Evolutionary conservation across 37 sponge, comb jelly and placozoan species (phyloP), one percentile per base, ranked within the genome.

Genomic region (Ephydatia muelleri): DNA sequence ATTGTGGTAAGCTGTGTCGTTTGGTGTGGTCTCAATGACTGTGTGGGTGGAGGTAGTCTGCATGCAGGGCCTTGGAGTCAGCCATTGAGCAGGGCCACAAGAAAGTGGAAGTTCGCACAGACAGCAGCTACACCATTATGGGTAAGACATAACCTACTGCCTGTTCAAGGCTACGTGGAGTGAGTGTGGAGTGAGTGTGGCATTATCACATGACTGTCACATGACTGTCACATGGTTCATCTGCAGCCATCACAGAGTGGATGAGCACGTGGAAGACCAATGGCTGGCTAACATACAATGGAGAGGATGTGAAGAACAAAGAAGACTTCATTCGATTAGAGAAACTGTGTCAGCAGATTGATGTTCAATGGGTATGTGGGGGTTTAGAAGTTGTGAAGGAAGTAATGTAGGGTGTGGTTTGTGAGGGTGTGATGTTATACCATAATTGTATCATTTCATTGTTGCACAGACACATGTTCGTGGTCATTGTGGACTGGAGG

Each of bases 81-180:
- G 96, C 94, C 31, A 66, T 89, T 5, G 72, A 74, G 2, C 91
- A 88, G 37, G 87, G 83, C 1, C 35, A 75, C 64, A 73, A 65
- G 37, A 71, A 68, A 19, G 80, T 97, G 5, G 98, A 97, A 72
- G 69, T 97, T 25, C 86, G 88, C 47, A 97, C 96, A n/a, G 98
- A 97, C 79, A 92, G 92, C 69, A 35, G 26, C n/a, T 97, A 95
- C 85, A 93, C 94, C 36, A 91, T 95, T 22, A 93, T 91, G 72
- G 89, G 92, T 94, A 75, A 26, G 40, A 32, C 38, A 81, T 27
- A 26, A n/a, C 6, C 43, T 43, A n/a, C n/a, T n/a, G n/a, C n/a
- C n/a, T n/a, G n/a, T n/a, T n/a, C n/a, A n/a, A n/a, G n/a, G n/a
- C n/a, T n/a, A n/a, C n/a, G n/a, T n/a, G n/a, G n/a, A n/a, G n/a